Base-by-base conservation (phyloP, 2,888 invertebrate species). In the Cabera pusaria region DNA sequence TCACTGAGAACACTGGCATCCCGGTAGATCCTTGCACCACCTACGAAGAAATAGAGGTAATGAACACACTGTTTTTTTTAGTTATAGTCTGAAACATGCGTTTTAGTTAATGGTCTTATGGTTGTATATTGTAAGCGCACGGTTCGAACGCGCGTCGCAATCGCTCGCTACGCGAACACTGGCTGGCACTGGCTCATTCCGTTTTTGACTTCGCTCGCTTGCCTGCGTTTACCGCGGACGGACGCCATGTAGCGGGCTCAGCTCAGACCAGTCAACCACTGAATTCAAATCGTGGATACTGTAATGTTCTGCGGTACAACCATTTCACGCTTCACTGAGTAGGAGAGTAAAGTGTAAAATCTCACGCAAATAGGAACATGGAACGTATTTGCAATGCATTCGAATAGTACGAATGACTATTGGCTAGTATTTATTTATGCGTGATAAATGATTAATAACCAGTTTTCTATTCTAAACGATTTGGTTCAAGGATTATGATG, bases 1-100 rank as follows among this genome's bases (percentile, higher is more conserved):
- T 74, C 86, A 87, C 86, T 81, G 77, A 68, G 77, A 65, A 78
- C 85, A 83, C 85, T 75, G 60, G 74, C 84, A 84, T 82, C 71
- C 81, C 72, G 64, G 60, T 53, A 59, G 60, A 72, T 71, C 72
- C 73, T 65, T 50, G 60, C 64, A 58, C 71, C 79, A 83, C 85
- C 85, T 85, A 82, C 67, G 79, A 61, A 80, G 68, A 84, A 66
- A 82, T 69, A 80, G 78, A 72, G 64, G 59, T 57, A 61, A 75
- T 82, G 64, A 81, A 68, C 66, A 69, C 72, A 76, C 69, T 66
- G 57, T 61, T 72, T 72, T 67, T 71, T 69, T 59, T 63, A 64
- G 61, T 55, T 61, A n/a, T n/a, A n/a, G n/a, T n/a, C n/a, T n/a
- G n/a, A n/a, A n/a, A n/a, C n/a, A n/a, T n/a, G n/a, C n/a, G n/a